Percentiles rank a stretch among this genome's conserved stretches.
These are phyloP conservation scores for Emberiza fucata DNA, from an alignment of 2,113 vertebrate species.

Conservation along the genomic window DNA sequence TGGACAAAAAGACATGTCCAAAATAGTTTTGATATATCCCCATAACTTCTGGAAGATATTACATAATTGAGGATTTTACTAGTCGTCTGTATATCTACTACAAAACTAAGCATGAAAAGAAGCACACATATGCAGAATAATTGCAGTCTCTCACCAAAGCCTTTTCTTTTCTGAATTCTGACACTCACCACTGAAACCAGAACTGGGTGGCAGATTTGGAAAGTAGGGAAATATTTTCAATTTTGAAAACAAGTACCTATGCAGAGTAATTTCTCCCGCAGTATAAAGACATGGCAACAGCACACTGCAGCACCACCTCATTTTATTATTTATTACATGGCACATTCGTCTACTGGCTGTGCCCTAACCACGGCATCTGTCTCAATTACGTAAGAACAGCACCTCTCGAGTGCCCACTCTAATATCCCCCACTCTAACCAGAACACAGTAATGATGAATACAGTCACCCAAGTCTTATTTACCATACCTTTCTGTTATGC, in stretches of 20 bases:
- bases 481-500: neutral
- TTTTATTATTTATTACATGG: neutral
- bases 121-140: neutral
- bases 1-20: neutral
- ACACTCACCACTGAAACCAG: neutral
- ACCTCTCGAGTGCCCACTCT: neutral
- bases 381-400: neutral
- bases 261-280: neutral
- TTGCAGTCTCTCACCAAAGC: neutral
- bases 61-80: slow-evolving; percentile 21
- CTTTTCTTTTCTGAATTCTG: neutral
- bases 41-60: slow-evolving; percentile 6
- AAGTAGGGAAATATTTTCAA: neutral
- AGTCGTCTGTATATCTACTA: neutral
- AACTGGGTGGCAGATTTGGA: neutral
- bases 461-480: neutral
- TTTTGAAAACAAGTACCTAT: neutral
- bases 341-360: neutral
- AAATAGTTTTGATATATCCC: neutral
- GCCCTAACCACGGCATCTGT: neutral
- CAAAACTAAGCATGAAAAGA: neutral
- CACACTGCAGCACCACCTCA: neutral
- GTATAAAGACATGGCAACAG: neutral
- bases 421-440: neutral
- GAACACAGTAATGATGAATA: neutral